Percentiles rank a stretch among this genome's conserved stretches.
phyloP scores from a whole-genome alignment of 2,113 vertebrate genomes.

The Xenopus tropicalis region DNA sequence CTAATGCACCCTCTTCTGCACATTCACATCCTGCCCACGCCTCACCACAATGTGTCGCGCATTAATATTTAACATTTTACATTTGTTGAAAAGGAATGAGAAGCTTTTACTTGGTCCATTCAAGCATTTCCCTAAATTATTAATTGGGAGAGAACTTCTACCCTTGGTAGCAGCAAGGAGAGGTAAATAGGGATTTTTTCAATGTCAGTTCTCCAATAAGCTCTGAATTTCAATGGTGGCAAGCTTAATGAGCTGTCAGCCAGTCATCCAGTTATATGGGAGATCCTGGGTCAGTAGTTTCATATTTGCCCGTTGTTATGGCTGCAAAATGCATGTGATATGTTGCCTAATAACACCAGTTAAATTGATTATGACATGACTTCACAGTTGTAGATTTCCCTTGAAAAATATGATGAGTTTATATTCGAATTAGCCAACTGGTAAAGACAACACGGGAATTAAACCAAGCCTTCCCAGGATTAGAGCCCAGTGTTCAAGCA shows the following conservation, averaged over 20 bases:
- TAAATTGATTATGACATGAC: too few relatives aligned
- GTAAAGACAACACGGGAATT: too few relatives aligned
- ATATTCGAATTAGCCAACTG: too few relatives aligned
- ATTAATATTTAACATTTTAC: slow-evolving; percentile 42
- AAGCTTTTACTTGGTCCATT: slow-evolving; percentile 14
- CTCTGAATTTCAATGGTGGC: neutral
- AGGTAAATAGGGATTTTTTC: neutral
- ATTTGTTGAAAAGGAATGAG: slow-evolving; percentile 32
- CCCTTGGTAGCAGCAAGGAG: neutral
- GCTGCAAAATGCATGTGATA: too few relatives aligned
- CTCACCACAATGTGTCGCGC: slow-evolving; percentile 34
- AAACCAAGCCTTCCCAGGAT: too few relatives aligned
- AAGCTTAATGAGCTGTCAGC: neutral
- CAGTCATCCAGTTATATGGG: neutral
- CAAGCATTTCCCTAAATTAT: slow-evolving; percentile 23
- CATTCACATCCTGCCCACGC: slow-evolving; percentile 16
- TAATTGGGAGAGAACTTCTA: slow-evolving; percentile 10
- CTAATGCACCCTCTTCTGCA: slow-evolving; percentile 2
- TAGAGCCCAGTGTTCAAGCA: too few relatives aligned
- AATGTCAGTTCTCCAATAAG: neutral
- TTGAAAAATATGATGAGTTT: too few relatives aligned
- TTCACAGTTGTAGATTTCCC: too few relatives aligned
- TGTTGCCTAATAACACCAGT: too few relatives aligned
- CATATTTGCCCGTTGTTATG: too few relatives aligned
- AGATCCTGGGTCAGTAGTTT: too few relatives aligned